Conservation (phyloP, 2,888 invertebrate genomes). For the Lasioglossum oenotherae region DNA sequence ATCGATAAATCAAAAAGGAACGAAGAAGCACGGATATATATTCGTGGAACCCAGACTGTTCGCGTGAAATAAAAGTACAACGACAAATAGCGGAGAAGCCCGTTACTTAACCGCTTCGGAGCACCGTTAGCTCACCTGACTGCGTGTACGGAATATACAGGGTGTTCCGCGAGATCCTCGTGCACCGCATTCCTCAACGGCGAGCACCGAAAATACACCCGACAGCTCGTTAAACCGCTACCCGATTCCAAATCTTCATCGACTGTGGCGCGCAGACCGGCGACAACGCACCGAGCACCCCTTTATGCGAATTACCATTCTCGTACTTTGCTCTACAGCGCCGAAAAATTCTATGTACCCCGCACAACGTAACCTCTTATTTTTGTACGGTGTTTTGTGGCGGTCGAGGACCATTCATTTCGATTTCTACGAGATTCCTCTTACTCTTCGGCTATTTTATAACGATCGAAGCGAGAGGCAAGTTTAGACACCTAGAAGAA, state of each 20-base stretch:
- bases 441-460: not conserved
- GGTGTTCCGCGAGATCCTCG: conserved; percentile 53
- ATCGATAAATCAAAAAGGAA: conserved; percentile 28
- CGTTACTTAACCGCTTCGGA: conserved; percentile 83
- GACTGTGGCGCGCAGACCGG: not conserved
- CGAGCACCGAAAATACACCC: conserved; percentile 11
- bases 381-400: not conserved
- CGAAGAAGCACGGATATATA: conserved; percentile 34
- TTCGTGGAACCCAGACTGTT: conserved; percentile 50
- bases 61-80: conserved; percentile 75
- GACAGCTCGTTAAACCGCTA: conserved; percentile 18
- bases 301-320: not conserved
- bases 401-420: not conserved
- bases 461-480: not conserved
- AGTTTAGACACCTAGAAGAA: not conserved
- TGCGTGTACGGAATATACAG: conserved; percentile 80
- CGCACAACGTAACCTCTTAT: not conserved
- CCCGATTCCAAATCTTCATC: conserved; percentile 16
- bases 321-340: not conserved
- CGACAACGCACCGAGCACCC: not conserved
- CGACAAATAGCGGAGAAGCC: conserved; percentile 74
- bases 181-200: not conserved
- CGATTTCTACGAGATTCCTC: no score
- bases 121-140: conserved; percentile 84
- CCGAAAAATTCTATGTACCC: not conserved